These are phyloP conservation scores for Amphipoea lucens DNA, from an alignment of 2,888 invertebrate genomes.

Conservation along the genomic window DNA sequence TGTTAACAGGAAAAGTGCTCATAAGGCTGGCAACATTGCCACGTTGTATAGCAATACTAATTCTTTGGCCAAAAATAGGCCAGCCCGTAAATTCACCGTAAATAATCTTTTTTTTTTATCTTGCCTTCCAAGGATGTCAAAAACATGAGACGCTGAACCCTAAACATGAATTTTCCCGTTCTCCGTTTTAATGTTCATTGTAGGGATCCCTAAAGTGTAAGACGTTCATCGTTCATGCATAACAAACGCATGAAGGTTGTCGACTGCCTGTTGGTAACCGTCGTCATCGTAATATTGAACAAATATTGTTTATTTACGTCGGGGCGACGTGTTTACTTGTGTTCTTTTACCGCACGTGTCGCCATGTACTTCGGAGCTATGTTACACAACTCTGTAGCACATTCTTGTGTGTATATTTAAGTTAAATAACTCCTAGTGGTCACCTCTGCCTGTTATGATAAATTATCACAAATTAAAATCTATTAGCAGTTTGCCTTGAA, in stretches of 20 bases:
- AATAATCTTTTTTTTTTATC: neutral
- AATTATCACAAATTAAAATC: conserved; percentile 35
- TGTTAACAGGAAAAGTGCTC: neutral
- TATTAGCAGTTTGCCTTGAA: conserved; percentile 52
- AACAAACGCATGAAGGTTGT: conserved; percentile 58
- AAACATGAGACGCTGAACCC: neutral
- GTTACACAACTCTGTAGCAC: conserved; percentile 22
- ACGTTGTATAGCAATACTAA: neutral
- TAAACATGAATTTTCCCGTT: conserved; percentile 2
- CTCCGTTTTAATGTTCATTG: conserved; percentile 14
- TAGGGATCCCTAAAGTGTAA: conserved; percentile 31
- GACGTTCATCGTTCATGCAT: conserved; percentile 41
- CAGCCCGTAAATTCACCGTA: neutral
- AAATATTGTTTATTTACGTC: conserved; percentile 59
- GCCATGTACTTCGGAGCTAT: conserved; percentile 9
- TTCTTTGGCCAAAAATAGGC: neutral
- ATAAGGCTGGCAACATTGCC: neutral
- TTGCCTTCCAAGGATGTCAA: neutral
- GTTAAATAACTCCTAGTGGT: conserved; percentile 28
- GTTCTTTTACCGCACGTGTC: conserved; percentile 38
- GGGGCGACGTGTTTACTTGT: conserved; percentile 46
- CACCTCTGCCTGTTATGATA: conserved; percentile 51
- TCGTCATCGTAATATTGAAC: conserved; percentile 53
- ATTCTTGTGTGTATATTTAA: conserved; percentile 45
- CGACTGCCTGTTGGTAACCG: conserved; percentile 35